Conservation (phyloP, 1,140 invertebrate species). For the Epicauta chinensis region DNA sequence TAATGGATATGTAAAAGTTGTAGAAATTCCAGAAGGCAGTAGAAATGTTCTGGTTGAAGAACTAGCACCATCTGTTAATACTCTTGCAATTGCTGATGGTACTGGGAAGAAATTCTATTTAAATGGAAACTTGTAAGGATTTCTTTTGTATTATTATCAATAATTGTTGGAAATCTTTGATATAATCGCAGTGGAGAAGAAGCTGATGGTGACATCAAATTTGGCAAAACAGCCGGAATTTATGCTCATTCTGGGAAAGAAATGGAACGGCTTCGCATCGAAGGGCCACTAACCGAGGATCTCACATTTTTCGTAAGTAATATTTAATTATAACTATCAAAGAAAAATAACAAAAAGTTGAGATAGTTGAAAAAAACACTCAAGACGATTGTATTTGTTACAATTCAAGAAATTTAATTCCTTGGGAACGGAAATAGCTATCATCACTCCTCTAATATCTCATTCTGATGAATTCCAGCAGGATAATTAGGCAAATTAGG, state of each 20-base stretch:
- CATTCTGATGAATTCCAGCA: neutral
- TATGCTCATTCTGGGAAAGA: conserved; percentile 43
- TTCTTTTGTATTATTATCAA: neutral
- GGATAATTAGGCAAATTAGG: conserved; percentile 17
- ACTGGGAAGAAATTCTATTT: conserved; percentile 41
- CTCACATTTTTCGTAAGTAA: conserved; percentile 40
- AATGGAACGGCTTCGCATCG: conserved; percentile 45
- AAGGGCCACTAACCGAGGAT: conserved; percentile 43
- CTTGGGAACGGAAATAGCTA: no score
- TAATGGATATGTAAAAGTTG: conserved; percentile 43
- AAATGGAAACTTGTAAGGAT: conserved; percentile 44
- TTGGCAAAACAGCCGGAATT: conserved; percentile 40
- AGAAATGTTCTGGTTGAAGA: conserved; percentile 43
- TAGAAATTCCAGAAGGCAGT: conserved; percentile 43
- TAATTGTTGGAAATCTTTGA: neutral
- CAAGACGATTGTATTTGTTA: no score
- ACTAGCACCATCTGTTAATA: conserved; percentile 37
- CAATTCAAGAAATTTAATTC: no score
- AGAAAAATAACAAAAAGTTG: neutral
- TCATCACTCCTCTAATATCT: neutral
- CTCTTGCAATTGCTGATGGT: conserved; percentile 38
- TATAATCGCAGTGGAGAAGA: conserved; percentile 35
- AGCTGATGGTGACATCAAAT: conserved; percentile 39
- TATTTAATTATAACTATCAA: neutral
- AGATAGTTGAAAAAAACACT: no score